phyloP scores from a whole-genome alignment of 2,797 vertebrate species.

The Sphenodon punctatus region DNA sequence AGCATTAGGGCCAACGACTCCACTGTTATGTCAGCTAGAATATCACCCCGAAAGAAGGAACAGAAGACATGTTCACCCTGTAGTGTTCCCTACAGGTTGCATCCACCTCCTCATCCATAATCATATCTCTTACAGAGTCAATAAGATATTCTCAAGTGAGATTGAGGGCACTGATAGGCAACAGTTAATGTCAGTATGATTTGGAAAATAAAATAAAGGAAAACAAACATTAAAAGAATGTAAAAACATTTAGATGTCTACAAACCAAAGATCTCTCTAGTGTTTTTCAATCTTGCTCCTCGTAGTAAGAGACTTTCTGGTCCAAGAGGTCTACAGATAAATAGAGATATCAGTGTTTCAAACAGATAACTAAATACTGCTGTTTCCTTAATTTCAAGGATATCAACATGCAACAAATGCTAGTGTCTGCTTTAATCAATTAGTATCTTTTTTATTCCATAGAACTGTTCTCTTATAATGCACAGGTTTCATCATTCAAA shows the following conservation, averaged over 20 bases:
- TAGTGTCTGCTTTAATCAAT: neutral
- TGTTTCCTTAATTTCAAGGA: neutral
- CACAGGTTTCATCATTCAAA: neutral
- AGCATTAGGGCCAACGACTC: constrained; percentile 30
- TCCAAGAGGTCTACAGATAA: constrained; percentile 87
- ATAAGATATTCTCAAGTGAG: constrained; percentile 30
- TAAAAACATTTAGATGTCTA: constrained; percentile 60
- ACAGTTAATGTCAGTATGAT: constrained; percentile 19
- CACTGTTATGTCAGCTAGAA: constrained; percentile 45
- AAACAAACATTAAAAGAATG: no score
- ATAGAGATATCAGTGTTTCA: constrained; percentile 20
- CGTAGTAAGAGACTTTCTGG: constrained; percentile 96
- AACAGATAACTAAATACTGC: neutral
- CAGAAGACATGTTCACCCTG: constrained; percentile 25
- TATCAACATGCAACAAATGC: neutral
- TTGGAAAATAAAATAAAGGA: no score
- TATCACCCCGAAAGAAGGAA: constrained; percentile 15
- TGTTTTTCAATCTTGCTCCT: constrained; percentile 98
- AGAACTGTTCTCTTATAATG: neutral
- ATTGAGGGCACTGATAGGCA: constrained; percentile 29
- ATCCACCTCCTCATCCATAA: constrained; percentile 33
- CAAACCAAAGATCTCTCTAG: constrained; percentile 98
- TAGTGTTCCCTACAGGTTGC: constrained; percentile 8
- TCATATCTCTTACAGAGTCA: constrained; percentile 18
- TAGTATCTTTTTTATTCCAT: neutral